A percentile compares a stretch with the other conserved stretches of the same genome.
These are phyloP conservation scores for Microctonus aethiopoides DNA, from an alignment of 2,888 invertebrate species.

Conservation along the genomic window DNA sequence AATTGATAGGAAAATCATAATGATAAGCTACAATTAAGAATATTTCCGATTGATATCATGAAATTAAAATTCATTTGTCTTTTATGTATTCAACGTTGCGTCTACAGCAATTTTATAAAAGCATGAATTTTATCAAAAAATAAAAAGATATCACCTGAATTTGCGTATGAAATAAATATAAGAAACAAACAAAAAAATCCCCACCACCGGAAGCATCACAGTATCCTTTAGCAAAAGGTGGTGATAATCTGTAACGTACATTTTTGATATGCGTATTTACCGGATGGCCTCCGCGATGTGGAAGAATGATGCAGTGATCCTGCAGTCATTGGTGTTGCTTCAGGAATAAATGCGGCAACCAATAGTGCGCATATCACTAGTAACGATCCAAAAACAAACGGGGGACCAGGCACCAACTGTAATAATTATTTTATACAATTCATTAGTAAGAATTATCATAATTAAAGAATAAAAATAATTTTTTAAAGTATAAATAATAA, in stretches of 20 bases:
- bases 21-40: too few relatives aligned
- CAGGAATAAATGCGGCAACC: conserved; percentile 89
- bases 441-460: conserved; percentile 1
- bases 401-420: conserved; percentile 94
- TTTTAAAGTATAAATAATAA: conserved; percentile 3
- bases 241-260: conserved; percentile 66
- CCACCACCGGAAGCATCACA: conserved; percentile 59
- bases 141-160: too few relatives aligned
- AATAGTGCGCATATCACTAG: conserved; percentile 95
- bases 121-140: too few relatives aligned
- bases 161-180: background rate
- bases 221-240: conserved; percentile 29
- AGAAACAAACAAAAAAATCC: conserved; percentile 44
- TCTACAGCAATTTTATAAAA: too few relatives aligned
- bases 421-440: conserved; percentile 45
- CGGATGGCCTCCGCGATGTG: conserved; percentile 73
- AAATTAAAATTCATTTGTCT: too few relatives aligned
- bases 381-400: conserved; percentile 97
- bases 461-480: background rate
- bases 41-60: too few relatives aligned
- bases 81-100: too few relatives aligned
- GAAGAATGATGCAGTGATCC: conserved; percentile 70
- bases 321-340: conserved; percentile 69
- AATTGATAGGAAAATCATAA: too few relatives aligned
- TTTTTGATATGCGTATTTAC: conserved; percentile 68